These are phyloP conservation scores for Burhinus oedicnemus DNA, from an alignment of 2,113 vertebrate genomes.

Conservation along the genomic window DNA sequence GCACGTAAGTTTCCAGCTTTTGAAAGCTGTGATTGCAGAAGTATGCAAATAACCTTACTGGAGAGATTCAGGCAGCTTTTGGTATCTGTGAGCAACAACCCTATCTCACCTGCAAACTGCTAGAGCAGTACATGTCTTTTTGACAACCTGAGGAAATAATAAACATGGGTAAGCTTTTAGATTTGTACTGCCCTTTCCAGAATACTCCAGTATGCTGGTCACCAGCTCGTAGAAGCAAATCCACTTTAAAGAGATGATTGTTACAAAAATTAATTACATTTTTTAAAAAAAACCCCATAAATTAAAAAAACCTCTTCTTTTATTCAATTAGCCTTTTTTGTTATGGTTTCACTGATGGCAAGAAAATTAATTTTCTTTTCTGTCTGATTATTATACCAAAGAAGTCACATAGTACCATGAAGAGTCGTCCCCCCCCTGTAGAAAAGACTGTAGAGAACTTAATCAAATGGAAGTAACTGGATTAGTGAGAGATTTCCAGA, in stretches of 20 bases:
- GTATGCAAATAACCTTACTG: neutral
- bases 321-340: neutral
- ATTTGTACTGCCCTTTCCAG: neutral
- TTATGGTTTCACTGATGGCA: neutral
- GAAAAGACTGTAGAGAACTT: slow-evolving; percentile 23
- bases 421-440: neutral
- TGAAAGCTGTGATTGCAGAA: neutral
- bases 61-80: neutral
- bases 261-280: neutral
- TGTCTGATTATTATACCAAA: neutral
- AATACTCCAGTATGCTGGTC: neutral
- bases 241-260: neutral
- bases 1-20: neutral
- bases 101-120: neutral
- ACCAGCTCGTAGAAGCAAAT: neutral
- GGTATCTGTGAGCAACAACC: neutral
- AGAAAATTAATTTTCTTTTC: slow-evolving; percentile 3
- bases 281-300: neutral
- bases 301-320: neutral
- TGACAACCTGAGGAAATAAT: neutral
- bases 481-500: slow-evolving; percentile 21
- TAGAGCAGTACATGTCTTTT: neutral
- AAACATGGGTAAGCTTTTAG: neutral
- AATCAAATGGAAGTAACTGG: slow-evolving; percentile 35
- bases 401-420: neutral